Base-by-base conservation (phyloP, 2,797 vertebrate genomes). In the Allobates femoralis region DNA sequence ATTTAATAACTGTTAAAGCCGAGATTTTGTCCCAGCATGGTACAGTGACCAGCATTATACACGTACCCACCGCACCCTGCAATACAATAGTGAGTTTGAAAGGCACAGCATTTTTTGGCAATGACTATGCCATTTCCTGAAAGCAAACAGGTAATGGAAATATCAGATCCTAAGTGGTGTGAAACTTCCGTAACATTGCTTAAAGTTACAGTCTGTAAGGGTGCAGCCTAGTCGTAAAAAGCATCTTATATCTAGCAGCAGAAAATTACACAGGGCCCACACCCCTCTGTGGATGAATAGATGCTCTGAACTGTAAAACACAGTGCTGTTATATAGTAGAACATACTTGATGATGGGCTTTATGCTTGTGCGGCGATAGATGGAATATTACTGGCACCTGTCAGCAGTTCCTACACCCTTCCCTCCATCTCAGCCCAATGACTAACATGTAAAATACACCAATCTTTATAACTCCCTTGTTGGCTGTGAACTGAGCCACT, bases 61-160 rank as follows among this genome's bases (percentile, higher is more conserved):
- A 81, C 28, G 50, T 37, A 58, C 64, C 80, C 80, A 56, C 64
- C 28, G 28, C 64, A 81, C 62, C 62, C 64, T 81, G 28, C 55
- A 46, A 34, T 32, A 75, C 28, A 69, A 82, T 71, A 69, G 64
- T 55, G 62, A 82, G 80, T 37, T 84, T 75, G 5, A 62, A 64
- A 84, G 73, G 82, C 82, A 67, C 56, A 55, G 80, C 66, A 62
- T 56, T 41, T 83, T 55, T 32, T 83, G 71, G 81, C 71, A 83
- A 34, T 76, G 28, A 76, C 32, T 34, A 34, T 26, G 21, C 21
- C 53, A 26, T 50, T 75, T 84, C 69, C 69, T 60, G 21, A 84
- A 51, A 75, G 71, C 71, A 30, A 84, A 77, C 71, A 84, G 71
- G 73, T 84, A 84, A 77, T 76, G 73, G 73, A 84, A 84, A 84